Evolutionary conservation across 2,797 vertebrate genomes (phyloP).

Genomic region (Tapirus indicus): DNA sequence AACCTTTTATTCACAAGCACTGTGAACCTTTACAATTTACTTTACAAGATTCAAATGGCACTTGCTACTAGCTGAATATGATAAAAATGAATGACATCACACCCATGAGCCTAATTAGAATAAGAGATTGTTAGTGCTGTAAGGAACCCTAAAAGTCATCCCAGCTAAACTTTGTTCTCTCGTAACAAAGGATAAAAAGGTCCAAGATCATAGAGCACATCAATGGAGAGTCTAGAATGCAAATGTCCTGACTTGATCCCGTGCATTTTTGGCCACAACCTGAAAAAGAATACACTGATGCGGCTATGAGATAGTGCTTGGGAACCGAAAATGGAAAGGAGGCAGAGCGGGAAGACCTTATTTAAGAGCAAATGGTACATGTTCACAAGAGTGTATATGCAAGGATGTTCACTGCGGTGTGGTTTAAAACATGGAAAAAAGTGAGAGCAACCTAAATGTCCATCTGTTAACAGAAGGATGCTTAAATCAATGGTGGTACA

Average conservation of each 20-base stretch:
- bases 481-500: not conserved
- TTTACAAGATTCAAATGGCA: not conserved
- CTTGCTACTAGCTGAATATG: not conserved
- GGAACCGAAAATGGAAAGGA: not conserved
- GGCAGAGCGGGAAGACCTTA: not conserved
- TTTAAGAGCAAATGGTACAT: not conserved
- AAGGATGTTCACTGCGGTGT: not conserved
- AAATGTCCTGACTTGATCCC: not conserved
- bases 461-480: not conserved
- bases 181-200: not conserved
- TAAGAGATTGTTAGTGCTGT: not conserved
- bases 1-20: not conserved
- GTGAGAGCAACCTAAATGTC: not conserved
- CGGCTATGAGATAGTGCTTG: too few relatives aligned
- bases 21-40: not conserved
- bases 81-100: not conserved
- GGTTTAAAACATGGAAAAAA: not conserved
- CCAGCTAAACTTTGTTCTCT: not conserved
- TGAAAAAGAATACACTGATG: not conserved
- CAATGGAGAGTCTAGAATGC: not conserved
- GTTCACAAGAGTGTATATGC: not conserved
- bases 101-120: not conserved
- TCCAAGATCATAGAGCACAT: not conserved
- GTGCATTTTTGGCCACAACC: not conserved
- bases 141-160: not conserved